Percentiles rank a stretch among this genome's conserved stretches.
These are phyloP conservation scores for Xenops minutus DNA, from an alignment of 2,797 vertebrate genomes.

Conservation along the genomic window DNA sequence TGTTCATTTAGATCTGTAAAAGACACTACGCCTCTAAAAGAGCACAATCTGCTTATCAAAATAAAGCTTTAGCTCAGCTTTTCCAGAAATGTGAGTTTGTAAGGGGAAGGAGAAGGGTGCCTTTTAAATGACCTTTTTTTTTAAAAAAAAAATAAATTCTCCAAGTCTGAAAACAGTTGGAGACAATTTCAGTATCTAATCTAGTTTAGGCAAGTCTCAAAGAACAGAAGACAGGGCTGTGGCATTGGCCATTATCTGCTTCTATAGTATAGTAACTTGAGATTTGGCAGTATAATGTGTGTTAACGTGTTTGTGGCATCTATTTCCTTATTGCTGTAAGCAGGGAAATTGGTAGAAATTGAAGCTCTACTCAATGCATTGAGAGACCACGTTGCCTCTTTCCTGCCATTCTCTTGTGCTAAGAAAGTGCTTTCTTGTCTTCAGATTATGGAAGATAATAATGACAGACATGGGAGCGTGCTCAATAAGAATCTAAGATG, in stretches of 20 bases:
- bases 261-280: not conserved
- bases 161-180: not conserved
- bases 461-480: not conserved
- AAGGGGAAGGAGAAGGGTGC: not conserved
- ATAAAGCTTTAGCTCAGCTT: not conserved
- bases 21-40: not conserved
- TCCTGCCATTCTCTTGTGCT: not conserved
- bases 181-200: not conserved
- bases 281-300: not conserved
- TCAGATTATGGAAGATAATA: not conserved
- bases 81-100: not conserved
- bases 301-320: not conserved
- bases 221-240: not conserved
- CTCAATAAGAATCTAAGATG: not conserved
- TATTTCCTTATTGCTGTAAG: not conserved
- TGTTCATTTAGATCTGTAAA: not conserved
- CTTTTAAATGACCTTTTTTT: not conserved
- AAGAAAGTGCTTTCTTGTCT: not conserved
- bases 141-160: not conserved
- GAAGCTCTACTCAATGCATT: not conserved
- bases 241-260: not conserved
- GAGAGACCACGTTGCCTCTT: rapidly evolving
- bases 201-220: not conserved
- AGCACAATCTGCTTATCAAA: not conserved
- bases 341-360: not conserved